Percentiles rank a stretch among this genome's conserved stretches.
phyloP scores from a whole-genome alignment of 2,797 vertebrate species.

The Sebastes matsubarae region DNA sequence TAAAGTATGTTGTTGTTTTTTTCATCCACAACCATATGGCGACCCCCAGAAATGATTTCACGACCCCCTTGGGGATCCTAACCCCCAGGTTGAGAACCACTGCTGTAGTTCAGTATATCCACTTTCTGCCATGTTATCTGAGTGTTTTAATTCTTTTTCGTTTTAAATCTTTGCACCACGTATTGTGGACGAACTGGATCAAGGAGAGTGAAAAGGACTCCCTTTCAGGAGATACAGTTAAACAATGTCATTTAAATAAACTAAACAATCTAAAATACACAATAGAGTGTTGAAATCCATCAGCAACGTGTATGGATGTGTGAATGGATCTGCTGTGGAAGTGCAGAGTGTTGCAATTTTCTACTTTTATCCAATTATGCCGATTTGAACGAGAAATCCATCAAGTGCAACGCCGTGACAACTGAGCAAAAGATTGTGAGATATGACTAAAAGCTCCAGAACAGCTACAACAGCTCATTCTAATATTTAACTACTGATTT shows the following conservation, averaged over 20 bases:
- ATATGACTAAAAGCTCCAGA: no score
- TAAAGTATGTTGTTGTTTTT: no score
- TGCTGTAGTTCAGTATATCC: background rate
- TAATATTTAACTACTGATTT: no score
- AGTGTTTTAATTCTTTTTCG: background rate
- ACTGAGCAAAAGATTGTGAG: background rate
- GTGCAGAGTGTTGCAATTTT: background rate
- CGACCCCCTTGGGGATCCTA: no score
- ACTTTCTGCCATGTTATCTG: background rate
- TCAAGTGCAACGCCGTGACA: background rate
- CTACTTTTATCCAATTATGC: background rate
- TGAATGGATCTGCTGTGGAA: background rate
- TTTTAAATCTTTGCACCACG: background rate
- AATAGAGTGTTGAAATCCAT: background rate
- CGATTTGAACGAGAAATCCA: background rate
- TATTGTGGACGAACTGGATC: background rate
- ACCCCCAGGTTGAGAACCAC: no score
- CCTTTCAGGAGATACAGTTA: background rate
- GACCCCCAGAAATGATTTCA: no score
- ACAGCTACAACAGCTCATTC: no score
- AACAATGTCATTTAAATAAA: background rate
- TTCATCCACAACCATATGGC: no score
- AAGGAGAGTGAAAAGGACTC: background rate
- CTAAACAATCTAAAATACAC: background rate
- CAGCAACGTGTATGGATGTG: background rate